Evolutionary conservation across 1,140 invertebrate species (phyloP), one percentile per base, ranked within the genome.

Genomic region (Aphaenogaster ashmeadi): DNA sequence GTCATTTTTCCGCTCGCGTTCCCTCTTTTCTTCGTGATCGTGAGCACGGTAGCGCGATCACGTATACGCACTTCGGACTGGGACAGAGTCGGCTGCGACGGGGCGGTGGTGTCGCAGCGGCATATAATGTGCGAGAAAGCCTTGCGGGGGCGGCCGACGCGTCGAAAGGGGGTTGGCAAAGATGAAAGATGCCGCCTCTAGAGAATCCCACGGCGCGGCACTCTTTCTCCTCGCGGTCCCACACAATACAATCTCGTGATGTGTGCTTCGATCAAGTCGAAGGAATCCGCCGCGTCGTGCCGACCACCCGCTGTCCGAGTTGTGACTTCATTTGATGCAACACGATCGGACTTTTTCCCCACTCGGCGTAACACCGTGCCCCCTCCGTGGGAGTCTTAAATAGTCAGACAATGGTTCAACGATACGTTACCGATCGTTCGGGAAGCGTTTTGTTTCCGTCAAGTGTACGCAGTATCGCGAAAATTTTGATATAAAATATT

Each of bases 311-410:
- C 93, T 94, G 94, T 74, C 91, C 88, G 50, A 94, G 94, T 94
- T 94, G 92, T 95, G 94, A 95, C 94, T 95, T 94, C 92, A 95
- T 95, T 95, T 94, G 83, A 89, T 90, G 91, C 89, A 92, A 92
- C 88, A 79, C 60, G 84, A 47, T 67, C 58, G 66, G 71, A 60
- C 33, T 60, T 62, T 69, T 60, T 69, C 13, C 33, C 52, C 79
- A 2, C 27, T 79, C 6, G 5, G 1, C n/a, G 47, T 18, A 52
- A 13, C 50, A 6, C 33, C 60, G 13, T 36, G 5, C 18, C 18
- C 21, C 33, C 9, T 33, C 38, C 54, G 7, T 44, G 11, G 21
- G 38, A 47, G 18, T 44, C 18, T 74, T 36, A 60, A 74, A 47
- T 15, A 27, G 69, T 18, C 38, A 33, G 11, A 58, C 38, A 18